Evolutionary conservation across 2,113 vertebrate species (phyloP).

Genomic region (Sakesphorus luctuosus): DNA sequence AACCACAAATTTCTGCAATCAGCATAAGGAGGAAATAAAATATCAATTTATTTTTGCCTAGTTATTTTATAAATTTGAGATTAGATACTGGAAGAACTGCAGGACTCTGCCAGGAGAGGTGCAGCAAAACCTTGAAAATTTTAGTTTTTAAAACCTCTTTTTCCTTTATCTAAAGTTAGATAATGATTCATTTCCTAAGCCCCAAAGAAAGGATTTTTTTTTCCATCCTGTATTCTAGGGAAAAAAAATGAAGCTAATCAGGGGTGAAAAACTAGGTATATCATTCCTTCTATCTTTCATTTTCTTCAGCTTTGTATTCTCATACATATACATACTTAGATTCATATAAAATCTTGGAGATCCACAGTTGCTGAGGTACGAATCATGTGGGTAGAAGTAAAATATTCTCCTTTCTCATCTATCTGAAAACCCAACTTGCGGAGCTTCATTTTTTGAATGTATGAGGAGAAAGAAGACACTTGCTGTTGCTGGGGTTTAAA

Average conservation of each 20-base stretch:
- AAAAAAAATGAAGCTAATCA: neutral
- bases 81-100: neutral
- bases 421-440: neutral
- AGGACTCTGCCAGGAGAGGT: neutral
- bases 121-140: neutral
- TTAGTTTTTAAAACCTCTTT: neutral
- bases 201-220: neutral
- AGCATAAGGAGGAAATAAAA: neutral
- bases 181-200: neutral
- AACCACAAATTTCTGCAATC: neutral
- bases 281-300: neutral
- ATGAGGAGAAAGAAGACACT: neutral
- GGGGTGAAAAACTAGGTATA: neutral
- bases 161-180: neutral
- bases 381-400: neutral
- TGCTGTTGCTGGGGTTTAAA: neutral
- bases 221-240: neutral
- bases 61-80: neutral
- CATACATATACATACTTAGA: neutral
- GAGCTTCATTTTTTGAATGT: neutral
- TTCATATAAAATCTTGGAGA: neutral
- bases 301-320: neutral
- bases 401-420: neutral
- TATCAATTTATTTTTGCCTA: neutral
- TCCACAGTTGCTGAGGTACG: neutral